Base-by-base conservation (phyloP, 2,888 invertebrate species). In the Protonemura montana region DNA sequence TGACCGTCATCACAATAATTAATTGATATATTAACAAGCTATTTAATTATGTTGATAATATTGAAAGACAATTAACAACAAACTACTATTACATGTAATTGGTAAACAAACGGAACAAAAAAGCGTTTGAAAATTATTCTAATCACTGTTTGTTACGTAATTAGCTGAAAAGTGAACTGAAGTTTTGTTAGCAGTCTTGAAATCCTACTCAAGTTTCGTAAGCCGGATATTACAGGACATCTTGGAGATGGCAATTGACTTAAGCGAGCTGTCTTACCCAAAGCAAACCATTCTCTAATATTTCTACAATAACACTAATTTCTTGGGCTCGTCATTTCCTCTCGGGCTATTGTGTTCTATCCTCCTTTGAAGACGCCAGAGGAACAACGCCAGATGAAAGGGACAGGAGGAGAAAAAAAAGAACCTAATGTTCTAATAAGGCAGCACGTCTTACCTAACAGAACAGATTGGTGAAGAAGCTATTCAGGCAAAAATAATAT, bases 231-330 rank as follows among this genome's bases (percentile, higher is more conserved):
- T 21, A 3, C 13, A 13, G 1, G 59, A 21, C 59, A 21, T 59
- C 7, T 59, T 21, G 1, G 1, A 59, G 59, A 13, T 59, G 59
- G 59, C 13, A 59, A 59, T 59, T 59, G 3, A 59, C 59, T 59
- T 21, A 59, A 59, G 21, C 16, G 59, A 21, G 59, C 2, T 10
- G 21, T 21, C 16, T 21, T 7, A 78, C 27, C 10, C 1, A 78
- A 78, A 78, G n/a, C 28, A 78, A 27, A 5, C 26, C 78, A 78
- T 78, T 78, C 77, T 77, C 78, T 78, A 78, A 78, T 78, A 78
- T 78, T 78, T 78, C 30, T 83, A 83, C 41, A 83, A 83, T 83
- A 41, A 83, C 82, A 83, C 82, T 83, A 83, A 83, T 83, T 83
- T 41, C 82, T 83, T 41, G 10, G 41, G 26, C 82, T 26, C 25